Base-by-base conservation (phyloP, 2,888 invertebrate genomes). In the Griposia aprilina region DNA sequence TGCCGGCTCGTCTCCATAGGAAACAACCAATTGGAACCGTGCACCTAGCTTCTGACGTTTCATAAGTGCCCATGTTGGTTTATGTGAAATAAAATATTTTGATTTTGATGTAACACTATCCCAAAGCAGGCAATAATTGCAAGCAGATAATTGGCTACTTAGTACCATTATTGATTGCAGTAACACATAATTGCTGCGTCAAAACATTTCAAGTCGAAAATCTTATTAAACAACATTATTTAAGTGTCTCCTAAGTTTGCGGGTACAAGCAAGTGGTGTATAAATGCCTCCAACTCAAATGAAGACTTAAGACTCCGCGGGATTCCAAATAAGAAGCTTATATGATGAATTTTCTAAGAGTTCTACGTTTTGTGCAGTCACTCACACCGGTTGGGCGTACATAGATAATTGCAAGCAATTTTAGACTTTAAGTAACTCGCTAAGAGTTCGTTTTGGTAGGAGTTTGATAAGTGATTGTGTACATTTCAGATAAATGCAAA, bases 341-440 rank as follows among this genome's bases (percentile, higher is more conserved):
- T 90, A 89, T 91, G 91, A 92, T 92, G 91, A 91, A 91, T 91
- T 91, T 91, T 88, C 89, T 89, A 89, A 89, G 86, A 89, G 83
- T 83, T 85, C 83, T 76, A 84, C 78, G 80, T 84, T 85, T 87
- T 85, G 80, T 82, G 81, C 74, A 86, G 82, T 81, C 80, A 84
- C 70, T 72, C 77, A 82, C 82, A 81, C 50, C 74, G 71, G 75
- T 80, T 84, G 65, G 52, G 66, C 17, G 67, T 80, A 41, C 70
- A 41, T 45, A 52, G 74, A 41, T 65, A 74, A 66, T 66, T 41
- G 13, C 69, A 76, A 59, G 57, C 75, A 13, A 85, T 73, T 83
- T 66, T 50, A 57, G 17, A 50, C 30, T 70, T 86, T 78, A 70
- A 0, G 0, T 23, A 5, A 11, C 0, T 60, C 0, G 0, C 2